A percentile compares a stretch with the other conserved stretches of the same genome.
phyloP scores from a whole-genome alignment of 92 coral and sea anemone genomes.

The Zoanthus sociatus region DNA sequence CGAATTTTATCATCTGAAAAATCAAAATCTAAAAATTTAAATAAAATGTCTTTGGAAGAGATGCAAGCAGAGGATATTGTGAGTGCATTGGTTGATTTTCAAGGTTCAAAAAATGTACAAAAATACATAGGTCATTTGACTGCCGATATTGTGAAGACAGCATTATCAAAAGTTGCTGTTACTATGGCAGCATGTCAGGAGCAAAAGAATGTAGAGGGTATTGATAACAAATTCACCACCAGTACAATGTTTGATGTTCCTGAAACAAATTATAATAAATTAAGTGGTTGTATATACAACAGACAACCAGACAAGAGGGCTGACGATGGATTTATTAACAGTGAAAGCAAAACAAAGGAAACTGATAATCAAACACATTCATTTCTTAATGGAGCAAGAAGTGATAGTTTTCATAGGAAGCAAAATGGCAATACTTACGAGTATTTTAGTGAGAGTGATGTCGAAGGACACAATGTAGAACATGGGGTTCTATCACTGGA shows the following conservation, averaged over 20 bases:
- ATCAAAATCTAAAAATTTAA: not conserved
- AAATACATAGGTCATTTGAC: slow-evolving; percentile 80
- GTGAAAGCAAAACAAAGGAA: not conserved
- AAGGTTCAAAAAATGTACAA: slow-evolving; percentile 72
- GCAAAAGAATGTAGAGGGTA: slow-evolving; percentile 7
- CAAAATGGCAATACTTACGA: not conserved
- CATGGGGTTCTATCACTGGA: slow-evolving; percentile 67
- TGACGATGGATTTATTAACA: not conserved
- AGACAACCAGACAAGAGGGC: not conserved
- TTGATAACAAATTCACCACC: not conserved
- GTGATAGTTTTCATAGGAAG: not conserved
- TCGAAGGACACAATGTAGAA: slow-evolving; percentile 16
- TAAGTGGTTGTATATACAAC: not conserved
- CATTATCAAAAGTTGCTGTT: slow-evolving; percentile 69
- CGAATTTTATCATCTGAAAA: not conserved
- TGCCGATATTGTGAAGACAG: slow-evolving; percentile 78
- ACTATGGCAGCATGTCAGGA: slow-evolving; percentile 11
- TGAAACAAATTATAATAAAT: not conserved
- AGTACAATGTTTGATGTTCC: not conserved
- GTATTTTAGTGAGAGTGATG: slow-evolving; percentile 10
- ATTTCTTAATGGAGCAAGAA: not conserved
- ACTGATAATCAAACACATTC: not conserved
- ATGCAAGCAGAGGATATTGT: slow-evolving; percentile 30
- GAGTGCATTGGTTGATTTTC: slow-evolving; percentile 58
- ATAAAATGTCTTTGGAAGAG: slow-evolving; percentile 11